Evolutionary conservation across 2,113 vertebrate species (phyloP), one percentile per base, ranked within the genome.

Genomic region (Pampusana beccarii): DNA sequence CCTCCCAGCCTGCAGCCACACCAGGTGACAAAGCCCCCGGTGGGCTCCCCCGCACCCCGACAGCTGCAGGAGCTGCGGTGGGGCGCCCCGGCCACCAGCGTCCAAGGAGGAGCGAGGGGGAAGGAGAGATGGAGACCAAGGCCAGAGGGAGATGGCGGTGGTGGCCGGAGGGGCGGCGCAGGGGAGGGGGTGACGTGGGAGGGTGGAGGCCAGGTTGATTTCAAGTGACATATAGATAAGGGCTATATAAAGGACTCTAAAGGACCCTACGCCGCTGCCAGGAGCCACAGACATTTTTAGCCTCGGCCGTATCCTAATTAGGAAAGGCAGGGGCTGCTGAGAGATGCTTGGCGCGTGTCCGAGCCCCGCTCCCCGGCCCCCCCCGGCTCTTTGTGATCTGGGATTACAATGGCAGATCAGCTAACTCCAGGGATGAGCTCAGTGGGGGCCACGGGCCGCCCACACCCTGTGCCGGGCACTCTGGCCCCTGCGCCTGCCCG

Each of bases 391-490:
- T 98, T 98, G 97, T 97, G 86, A 91, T 95, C 95, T 91, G 95
- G 95, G 96, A 97, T 97, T 97, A 96, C 96, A 97, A 97, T 97
- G 90, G 97, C 46, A 96, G 80, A 93, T 75, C 70, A 1, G 88
- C 97, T 98, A 97, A 96, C 97, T 97, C 96, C 97, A 98, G 97
- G 83, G 21, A 96, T 97, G 97, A 97, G 95, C 97, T 98, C 97
- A 97, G 90, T n/a, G 31, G 57, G 84, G 60, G 60, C 58, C 2
- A 2, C 62, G 1, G 10, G 75, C 75, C 29, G 2, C 94, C 62
- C 8, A 5, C 70, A 20, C 31, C 84, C 88, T 10, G 0, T 4
- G 0, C 66, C 0, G n/a, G 88, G 85, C 85, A 75, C 4, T 3
- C 69, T 0, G 0, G 15, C 48, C 60, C 81, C 64, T 2, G 1